Percentiles rank a stretch among this genome's conserved stretches.
These are phyloP conservation scores for Danio tinwini DNA, from an alignment of 2,797 vertebrate species.

Conservation along the genomic window DNA sequence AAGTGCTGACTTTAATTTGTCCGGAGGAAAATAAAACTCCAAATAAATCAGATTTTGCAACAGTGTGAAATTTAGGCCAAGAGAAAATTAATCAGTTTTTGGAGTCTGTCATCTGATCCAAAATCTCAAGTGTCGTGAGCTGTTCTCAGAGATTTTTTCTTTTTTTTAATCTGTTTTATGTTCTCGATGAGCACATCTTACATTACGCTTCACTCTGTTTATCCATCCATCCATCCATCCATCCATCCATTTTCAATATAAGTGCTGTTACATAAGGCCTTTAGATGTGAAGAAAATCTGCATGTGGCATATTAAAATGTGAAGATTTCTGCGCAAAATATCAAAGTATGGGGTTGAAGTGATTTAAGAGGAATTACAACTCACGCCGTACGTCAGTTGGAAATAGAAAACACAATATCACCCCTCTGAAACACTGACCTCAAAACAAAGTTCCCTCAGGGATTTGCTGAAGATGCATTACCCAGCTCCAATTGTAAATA, in stretches of 20 bases:
- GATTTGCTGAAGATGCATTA: constrained; percentile 49
- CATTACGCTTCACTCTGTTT: constrained; percentile 21
- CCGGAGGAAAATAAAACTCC: constrained; percentile 48
- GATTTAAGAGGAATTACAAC: constrained; percentile 31
- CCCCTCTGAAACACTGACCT: constrained; percentile 55
- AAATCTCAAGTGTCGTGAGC: constrained; percentile 43
- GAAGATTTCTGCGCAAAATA: constrained; percentile 24
- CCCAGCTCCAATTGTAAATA: constrained; percentile 55
- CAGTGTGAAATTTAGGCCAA: constrained; percentile 49
- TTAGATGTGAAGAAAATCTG: constrained; percentile 12
- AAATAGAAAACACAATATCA: constrained; percentile 31
- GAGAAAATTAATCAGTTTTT: constrained; percentile 41
- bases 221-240: constrained; percentile 34
- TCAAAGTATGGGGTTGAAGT: constrained; percentile 4
- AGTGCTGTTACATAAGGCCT: constrained; percentile 21
- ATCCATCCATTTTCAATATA: constrained; percentile 39
- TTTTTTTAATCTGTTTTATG: constrained; percentile 32
- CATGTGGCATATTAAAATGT: constrained; percentile 28
- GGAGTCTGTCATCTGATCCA: constrained; percentile 46
- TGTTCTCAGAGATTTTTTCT: constrained; percentile 24
- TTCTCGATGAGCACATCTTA: constrained; percentile 21
- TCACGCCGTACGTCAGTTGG: constrained; percentile 21
- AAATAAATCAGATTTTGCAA: constrained; percentile 47
- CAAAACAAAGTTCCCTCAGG: constrained; percentile 52
- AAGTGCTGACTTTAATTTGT: constrained; percentile 48